A percentile compares a stretch with the other conserved stretches of the same genome.
phyloP scores from a whole-genome alignment of 2,113 vertebrate species.

The Microtus richardsoni region DNA sequence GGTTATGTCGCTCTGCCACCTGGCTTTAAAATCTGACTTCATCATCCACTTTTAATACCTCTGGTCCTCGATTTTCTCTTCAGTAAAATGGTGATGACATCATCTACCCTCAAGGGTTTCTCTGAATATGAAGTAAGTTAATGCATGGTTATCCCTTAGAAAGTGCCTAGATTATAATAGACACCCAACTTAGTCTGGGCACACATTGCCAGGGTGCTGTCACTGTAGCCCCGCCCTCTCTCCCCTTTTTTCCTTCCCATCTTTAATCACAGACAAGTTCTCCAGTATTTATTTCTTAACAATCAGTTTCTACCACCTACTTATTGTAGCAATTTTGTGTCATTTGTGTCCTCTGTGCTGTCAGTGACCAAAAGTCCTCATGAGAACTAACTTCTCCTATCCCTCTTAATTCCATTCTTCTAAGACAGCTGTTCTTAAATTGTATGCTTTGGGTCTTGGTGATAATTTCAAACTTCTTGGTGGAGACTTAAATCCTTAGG shows the following conservation, averaged over 20 bases:
- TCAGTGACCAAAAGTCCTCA: background rate
- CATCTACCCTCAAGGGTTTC: background rate
- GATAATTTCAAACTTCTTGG: slow-evolving; percentile 7
- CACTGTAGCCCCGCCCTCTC: background rate
- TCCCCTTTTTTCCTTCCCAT: background rate
- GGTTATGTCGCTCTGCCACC: too few species aligned
- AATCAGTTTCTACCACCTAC: background rate
- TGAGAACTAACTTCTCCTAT: slow-evolving; percentile 11
- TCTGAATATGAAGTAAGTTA: background rate
- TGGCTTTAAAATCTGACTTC: background rate
- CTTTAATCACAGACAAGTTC: background rate
- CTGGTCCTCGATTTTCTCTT: background rate
- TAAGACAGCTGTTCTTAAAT: background rate
- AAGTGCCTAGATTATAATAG: background rate
- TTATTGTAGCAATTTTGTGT: background rate
- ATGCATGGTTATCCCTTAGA: background rate
- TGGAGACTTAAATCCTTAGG: background rate
- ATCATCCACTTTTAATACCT: background rate
- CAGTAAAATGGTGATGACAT: background rate
- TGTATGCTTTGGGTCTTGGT: slow-evolving; percentile 1
- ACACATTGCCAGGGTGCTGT: background rate
- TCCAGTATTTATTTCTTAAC: background rate
- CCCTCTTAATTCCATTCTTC: background rate
- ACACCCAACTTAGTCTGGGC: background rate
- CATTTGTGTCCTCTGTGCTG: background rate